Evolutionary conservation across 2,888 invertebrate genomes (phyloP).

Genomic region (Hemicrepidius hirtus): DNA sequence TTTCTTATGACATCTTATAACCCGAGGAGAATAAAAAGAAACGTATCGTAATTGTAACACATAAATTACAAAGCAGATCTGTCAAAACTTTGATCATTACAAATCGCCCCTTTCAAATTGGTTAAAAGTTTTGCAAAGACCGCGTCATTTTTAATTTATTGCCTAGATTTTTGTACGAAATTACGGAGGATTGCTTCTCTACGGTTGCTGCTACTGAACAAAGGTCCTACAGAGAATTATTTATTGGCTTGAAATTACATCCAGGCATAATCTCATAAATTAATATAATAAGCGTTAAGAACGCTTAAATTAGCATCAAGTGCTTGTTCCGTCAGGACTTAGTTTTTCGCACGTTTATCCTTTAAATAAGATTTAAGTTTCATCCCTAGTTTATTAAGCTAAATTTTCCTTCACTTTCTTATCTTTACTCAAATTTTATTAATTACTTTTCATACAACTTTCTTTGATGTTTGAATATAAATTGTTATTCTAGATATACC

Average conservation of each 20-base stretch:
- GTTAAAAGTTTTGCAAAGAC: slow-evolving; percentile 40
- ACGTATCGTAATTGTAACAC: slow-evolving; percentile 51
- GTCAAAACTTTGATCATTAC: slow-evolving; percentile 55
- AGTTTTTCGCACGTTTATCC: slow-evolving; percentile 24
- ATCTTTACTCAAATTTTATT: too few relatives aligned
- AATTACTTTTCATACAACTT: too few relatives aligned
- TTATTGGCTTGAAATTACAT: slow-evolving; percentile 45
- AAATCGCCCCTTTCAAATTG: slow-evolving; percentile 47
- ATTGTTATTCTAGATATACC: too few relatives aligned
- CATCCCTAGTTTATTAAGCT: neutral
- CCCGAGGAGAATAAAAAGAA: slow-evolving; percentile 35
- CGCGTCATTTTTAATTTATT: slow-evolving; percentile 44
- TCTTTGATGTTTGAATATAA: too few relatives aligned
- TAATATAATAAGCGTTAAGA: slow-evolving; percentile 36
- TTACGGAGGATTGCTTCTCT: slow-evolving; percentile 25
- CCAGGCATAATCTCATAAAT: slow-evolving; percentile 42
- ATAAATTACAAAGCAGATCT: slow-evolving; percentile 56
- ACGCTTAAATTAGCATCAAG: slow-evolving; percentile 27
- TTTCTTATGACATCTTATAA: slow-evolving; percentile 40
- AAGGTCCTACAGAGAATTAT: slow-evolving; percentile 27
- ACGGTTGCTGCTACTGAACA: neutral
- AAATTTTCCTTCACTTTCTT: too few relatives aligned
- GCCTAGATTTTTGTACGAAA: slow-evolving; percentile 21
- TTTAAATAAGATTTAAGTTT: slow-evolving; percentile 29
- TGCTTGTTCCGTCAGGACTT: neutral